Evolutionary conservation across 2,797 vertebrate genomes (phyloP).

Genomic region (Columba guinea): DNA sequence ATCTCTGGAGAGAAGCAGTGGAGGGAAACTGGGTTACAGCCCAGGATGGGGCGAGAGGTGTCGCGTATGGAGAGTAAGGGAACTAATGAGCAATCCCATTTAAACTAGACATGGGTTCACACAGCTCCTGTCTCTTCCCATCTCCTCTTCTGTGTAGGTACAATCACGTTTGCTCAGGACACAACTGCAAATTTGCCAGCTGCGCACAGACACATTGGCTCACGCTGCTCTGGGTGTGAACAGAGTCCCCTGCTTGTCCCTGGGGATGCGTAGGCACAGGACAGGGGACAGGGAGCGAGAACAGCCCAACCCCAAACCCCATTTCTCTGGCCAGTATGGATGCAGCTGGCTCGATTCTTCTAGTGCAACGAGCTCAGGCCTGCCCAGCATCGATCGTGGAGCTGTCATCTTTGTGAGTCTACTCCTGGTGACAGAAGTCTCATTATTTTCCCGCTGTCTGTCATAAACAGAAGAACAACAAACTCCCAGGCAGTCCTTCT

Average conservation of each 20-base stretch:
- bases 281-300: neutral
- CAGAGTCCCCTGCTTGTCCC: neutral
- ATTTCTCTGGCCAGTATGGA: neutral
- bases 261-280: neutral
- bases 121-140: neutral
- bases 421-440: neutral
- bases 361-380: accelerated
- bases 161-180: neutral
- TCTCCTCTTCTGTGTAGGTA: neutral
- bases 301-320: neutral
- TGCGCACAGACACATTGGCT: accelerated
- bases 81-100: neutral
- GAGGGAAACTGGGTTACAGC: neutral
- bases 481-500: neutral
- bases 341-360: neutral
- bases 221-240: accelerated
- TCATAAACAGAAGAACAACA: neutral
- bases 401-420: neutral
- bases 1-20: neutral
- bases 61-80: accelerated
- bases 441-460: neutral
- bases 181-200: neutral
- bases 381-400: neutral
- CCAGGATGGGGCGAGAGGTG: accelerated
- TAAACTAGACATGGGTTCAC: neutral